These are phyloP conservation scores for Leptoclinus maculatus DNA, from an alignment of 2,797 vertebrate species.

Conservation along the genomic window DNA sequence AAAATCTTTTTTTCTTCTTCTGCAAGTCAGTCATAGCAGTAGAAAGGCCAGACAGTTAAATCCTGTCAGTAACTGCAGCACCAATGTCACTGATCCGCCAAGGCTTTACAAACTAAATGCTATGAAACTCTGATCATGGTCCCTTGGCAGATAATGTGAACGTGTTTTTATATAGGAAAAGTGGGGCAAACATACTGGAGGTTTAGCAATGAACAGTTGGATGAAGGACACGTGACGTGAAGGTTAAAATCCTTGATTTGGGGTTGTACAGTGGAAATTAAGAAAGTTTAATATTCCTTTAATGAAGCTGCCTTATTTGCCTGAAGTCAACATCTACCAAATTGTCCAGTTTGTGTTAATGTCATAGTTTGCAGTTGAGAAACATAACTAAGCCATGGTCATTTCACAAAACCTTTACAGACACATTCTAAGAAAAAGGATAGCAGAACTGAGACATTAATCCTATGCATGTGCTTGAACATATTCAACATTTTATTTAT, in stretches of 20 bases:
- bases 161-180: neutral
- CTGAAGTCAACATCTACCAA: neutral
- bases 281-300: constrained; percentile 11
- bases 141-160: neutral
- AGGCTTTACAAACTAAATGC: constrained; percentile 22
- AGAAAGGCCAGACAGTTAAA: constrained; percentile 43
- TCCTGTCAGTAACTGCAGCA: constrained; percentile 15
- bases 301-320: neutral
- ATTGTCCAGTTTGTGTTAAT: neutral
- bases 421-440: neutral
- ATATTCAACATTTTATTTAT: neutral
- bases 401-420: neutral
- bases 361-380: neutral
- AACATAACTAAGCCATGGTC: neutral
- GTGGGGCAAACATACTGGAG: neutral
- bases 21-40: constrained; percentile 4
- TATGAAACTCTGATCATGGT: constrained; percentile 24
- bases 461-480: neutral
- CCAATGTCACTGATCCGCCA: constrained; percentile 5
- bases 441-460: neutral
- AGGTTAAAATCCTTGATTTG: neutral
- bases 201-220: neutral
- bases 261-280: neutral
- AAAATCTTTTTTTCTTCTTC: constrained; percentile 31
- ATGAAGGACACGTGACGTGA: neutral